Base-by-base conservation (phyloP, 2,888 invertebrate genomes). In the Melanchra persicariae region DNA sequence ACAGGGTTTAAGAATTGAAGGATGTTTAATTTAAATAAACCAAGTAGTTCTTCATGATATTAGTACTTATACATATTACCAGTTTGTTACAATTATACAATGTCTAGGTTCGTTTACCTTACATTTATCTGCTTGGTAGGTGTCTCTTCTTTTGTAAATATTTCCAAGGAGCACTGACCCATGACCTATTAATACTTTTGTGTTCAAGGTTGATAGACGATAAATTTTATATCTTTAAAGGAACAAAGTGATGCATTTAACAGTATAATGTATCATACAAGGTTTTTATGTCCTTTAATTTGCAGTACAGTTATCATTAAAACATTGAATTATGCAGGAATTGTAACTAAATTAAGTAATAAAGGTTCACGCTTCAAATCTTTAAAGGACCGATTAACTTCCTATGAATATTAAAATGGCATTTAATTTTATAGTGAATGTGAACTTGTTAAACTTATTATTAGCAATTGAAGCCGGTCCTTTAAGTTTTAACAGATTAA, bases 261-360 rank as follows among this genome's bases (percentile, higher is more conserved):
- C 37, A 45, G 43, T 57, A 40, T 68, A 37, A 62, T 68, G 2
- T 40, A 40, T 40, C 2, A 40, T 40, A 40, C 12, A 40, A 40
- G 10, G 12, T 40, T 10, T 40, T 40, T 40, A 61, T 65, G 15
- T n/a, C 17, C 17, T 61, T 30, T 47, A 60, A 49, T 26, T 45
- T 15, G 1, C 22, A 26, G 12, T 62, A n/a, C 37, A 51, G 34
- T 73, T 65, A 19, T 26, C 59, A 57, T 68, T 74, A 49, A 54
- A 58, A n/a, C 12, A 8, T 10, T 67, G 24, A 40, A 47, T 24
- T 64, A 70, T 67, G 49, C 57, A 77, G 57, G 70, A 64, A 67
- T 67, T 67, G 12, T 47, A 51, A 79, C 60, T 37, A 45, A 70
- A 79, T 77, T 43, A 52, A 43, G 63, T 59, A 70, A 66, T 81